These are phyloP conservation scores for Varanus komodoensis DNA, from an alignment of 2,113 vertebrate species.

Conservation along the genomic window DNA sequence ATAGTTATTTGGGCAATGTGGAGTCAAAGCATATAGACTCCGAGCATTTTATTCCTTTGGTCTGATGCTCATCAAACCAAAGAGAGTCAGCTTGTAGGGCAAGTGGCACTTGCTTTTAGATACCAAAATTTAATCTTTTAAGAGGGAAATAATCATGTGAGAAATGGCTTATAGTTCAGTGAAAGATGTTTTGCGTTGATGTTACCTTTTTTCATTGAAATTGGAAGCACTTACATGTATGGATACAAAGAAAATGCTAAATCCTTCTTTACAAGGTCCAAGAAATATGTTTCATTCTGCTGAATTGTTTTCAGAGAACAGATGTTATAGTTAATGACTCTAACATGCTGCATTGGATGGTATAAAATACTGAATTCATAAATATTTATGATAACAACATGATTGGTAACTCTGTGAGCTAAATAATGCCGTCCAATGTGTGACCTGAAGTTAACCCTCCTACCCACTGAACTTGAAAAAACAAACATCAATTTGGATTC, in stretches of 20 bases:
- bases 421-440: no score
- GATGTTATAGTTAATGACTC: neutral
- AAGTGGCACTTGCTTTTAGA: neutral
- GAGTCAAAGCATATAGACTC: slow-evolving; percentile 57
- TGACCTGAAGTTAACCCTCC: no score
- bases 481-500: no score
- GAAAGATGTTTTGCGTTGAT: neutral
- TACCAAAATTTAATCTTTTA: neutral
- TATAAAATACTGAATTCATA: neutral
- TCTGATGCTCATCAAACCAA: neutral
- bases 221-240: neutral
- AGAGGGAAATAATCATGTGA: neutral
- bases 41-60: slow-evolving; percentile 61
- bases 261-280: neutral
- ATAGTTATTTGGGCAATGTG: slow-evolving; percentile 34
- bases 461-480: no score
- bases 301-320: neutral
- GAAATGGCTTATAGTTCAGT: neutral
- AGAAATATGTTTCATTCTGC: neutral
- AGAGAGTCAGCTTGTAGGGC: neutral
- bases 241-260: no score
- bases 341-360: neutral
- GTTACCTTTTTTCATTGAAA: neutral
- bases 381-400: neutral
- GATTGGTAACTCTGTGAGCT: neutral